phyloP scores from a whole-genome alignment of 2,888 invertebrate genomes.

The Nymphalis polychloros region DNA sequence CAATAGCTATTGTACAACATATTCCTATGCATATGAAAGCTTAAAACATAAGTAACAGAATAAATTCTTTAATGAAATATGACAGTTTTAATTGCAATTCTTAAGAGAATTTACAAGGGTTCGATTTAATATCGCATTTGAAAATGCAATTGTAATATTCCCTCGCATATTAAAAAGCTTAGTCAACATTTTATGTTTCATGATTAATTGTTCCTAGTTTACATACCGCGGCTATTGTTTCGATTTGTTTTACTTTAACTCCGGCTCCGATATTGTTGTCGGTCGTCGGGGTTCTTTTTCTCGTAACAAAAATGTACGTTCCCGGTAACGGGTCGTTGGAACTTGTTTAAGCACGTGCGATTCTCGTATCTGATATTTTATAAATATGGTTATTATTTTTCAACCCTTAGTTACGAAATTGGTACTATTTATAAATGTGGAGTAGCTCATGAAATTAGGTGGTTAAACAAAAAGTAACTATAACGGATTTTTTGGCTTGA shows the following conservation, averaged over 20 bases:
- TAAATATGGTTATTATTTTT: background rate
- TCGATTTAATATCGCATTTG: background rate
- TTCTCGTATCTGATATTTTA: background rate
- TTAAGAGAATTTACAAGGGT: background rate
- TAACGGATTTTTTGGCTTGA: too few species aligned
- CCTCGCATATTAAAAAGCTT: background rate
- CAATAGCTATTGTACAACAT: background rate
- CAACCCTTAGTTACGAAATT: background rate
- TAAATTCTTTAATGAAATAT: background rate
- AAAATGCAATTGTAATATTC: background rate
- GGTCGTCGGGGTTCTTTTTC: constrained; percentile 10
- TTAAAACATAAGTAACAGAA: background rate
- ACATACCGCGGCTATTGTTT: constrained; percentile 25
- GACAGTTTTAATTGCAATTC: background rate
- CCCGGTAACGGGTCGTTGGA: constrained; percentile 20
- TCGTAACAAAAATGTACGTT: constrained; percentile 27
- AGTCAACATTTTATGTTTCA: background rate
- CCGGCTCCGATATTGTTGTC: constrained; percentile 16
- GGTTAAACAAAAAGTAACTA: too few species aligned
- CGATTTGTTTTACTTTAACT: constrained; percentile 29
- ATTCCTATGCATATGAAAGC: background rate
- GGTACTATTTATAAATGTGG: too few species aligned
- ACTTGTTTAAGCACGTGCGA: constrained; percentile 31
- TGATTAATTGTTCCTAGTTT: constrained; percentile 13
- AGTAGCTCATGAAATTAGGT: too few species aligned